Evolutionary conservation across 2,888 invertebrate genomes (phyloP).

Genomic region (Polyommatus icarus): DNA sequence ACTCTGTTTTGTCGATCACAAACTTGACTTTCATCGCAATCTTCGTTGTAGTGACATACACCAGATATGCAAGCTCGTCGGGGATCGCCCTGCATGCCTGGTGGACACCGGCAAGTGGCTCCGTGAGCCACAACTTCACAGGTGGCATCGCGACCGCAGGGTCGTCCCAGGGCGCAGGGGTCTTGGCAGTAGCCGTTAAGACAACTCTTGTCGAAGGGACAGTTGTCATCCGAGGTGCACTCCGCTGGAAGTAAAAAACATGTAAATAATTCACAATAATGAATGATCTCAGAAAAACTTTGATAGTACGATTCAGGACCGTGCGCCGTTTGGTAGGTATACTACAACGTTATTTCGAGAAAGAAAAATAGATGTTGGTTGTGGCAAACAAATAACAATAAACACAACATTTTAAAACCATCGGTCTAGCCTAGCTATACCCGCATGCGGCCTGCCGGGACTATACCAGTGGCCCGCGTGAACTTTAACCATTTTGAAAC

Average conservation of each 20-base stretch:
- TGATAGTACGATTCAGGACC: too few species aligned
- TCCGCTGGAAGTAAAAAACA: slow-evolving; percentile 82
- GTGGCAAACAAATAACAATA: too few species aligned
- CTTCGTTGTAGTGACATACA: slow-evolving; percentile 93
- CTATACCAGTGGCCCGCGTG: too few species aligned
- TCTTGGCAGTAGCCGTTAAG: slow-evolving; percentile 89
- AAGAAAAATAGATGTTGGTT: not conserved
- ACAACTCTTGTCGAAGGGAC: slow-evolving; percentile 92
- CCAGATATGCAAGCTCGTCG: slow-evolving; percentile 89
- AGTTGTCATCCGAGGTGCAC: slow-evolving; percentile 88
- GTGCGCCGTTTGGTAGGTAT: too few species aligned
- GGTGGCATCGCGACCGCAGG: slow-evolving; percentile 89
- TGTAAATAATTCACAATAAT: not conserved
- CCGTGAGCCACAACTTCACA: slow-evolving; percentile 88
- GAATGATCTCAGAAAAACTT: too few species aligned
- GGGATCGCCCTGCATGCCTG: slow-evolving; percentile 92
- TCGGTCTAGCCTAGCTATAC: too few species aligned
- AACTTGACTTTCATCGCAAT: slow-evolving; percentile 91
- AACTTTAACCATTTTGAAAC: too few species aligned
- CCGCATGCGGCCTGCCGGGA: too few species aligned
- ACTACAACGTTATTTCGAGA: too few species aligned
- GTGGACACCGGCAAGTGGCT: slow-evolving; percentile 90
- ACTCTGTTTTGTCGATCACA: slow-evolving; percentile 91
- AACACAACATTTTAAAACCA: too few species aligned
- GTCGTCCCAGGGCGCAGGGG: slow-evolving; percentile 85